phyloP scores from a whole-genome alignment of 37 sponge, comb jelly and placozoan genomes.

The Cliona cf. orientalis region DNA sequence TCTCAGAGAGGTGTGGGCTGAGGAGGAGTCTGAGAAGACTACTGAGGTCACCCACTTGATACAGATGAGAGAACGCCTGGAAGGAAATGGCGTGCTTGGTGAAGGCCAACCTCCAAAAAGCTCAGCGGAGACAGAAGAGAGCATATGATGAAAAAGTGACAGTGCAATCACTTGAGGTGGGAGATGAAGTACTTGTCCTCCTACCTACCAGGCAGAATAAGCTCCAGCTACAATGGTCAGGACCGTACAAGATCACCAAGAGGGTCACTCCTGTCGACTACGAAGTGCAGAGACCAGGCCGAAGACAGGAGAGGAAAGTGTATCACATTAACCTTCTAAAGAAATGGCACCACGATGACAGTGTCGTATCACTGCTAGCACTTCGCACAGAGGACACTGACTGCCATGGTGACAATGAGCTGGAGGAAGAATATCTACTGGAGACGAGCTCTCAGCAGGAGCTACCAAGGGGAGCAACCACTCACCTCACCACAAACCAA shows the following conservation, averaged over 20 bases:
- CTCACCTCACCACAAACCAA: conserved; percentile 6
- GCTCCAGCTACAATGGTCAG: conserved; percentile 50
- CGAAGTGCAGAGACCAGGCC: conserved; percentile 21
- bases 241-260: conserved; percentile 41
- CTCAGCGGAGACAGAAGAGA: conserved; percentile 43
- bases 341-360: no score
- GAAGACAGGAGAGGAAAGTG: conserved; percentile 2
- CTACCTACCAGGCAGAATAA: conserved; percentile 40
- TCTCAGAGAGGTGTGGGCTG: conserved; percentile 38
- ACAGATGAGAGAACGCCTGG: conserved; percentile 10
- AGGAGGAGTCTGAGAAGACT: no score
- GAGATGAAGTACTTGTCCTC: conserved; percentile 67
- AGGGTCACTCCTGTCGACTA: conserved; percentile 40
- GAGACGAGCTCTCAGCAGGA: not conserved
- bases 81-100: conserved; percentile 24
- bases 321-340: conserved; percentile 14
- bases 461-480: not conserved
- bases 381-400: not conserved
- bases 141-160: conserved; percentile 45
- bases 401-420: not conserved
- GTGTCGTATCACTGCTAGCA: conserved; percentile 17
- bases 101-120: conserved; percentile 16
- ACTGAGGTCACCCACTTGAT: not conserved
- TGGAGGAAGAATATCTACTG: not conserved
- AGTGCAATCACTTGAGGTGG: conserved; percentile 26